phyloP scores from a whole-genome alignment of 2,888 invertebrate species.

The Microplitis manilae region DNA sequence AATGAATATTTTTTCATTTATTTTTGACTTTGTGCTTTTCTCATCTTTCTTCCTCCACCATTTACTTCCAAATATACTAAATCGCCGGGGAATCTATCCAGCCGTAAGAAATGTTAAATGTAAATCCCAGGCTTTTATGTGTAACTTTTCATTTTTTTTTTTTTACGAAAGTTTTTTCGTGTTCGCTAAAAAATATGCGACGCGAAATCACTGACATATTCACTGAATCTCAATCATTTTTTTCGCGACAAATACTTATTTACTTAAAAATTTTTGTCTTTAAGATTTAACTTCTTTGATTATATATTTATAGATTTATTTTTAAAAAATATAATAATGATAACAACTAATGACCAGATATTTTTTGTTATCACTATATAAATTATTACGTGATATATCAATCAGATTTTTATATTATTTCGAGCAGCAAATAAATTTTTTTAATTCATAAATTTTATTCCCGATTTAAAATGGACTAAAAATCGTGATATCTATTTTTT shows the following conservation, averaged over 20 bases:
- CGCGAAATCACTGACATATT: slow-evolving; percentile 32
- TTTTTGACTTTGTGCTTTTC: slow-evolving; percentile 44
- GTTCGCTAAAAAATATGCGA: slow-evolving; percentile 32
- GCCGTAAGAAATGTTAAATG: slow-evolving; percentile 29
- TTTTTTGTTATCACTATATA: too few relatives aligned
- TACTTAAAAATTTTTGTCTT: background rate
- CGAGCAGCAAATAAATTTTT: too few relatives aligned
- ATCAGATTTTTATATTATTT: too few relatives aligned
- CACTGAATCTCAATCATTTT: slow-evolving; percentile 14
- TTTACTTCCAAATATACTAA: slow-evolving; percentile 21
- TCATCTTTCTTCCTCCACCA: background rate
- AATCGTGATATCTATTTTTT: too few relatives aligned
- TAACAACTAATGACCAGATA: too few relatives aligned
- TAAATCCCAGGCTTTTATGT: slow-evolving; percentile 39
- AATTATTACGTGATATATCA: too few relatives aligned
- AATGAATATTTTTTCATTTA: slow-evolving; percentile 35
- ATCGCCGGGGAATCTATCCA: slow-evolving; percentile 27
- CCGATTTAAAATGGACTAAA: too few relatives aligned
- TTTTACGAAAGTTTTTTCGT: slow-evolving; percentile 30
- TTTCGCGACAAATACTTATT: slow-evolving; percentile 5
- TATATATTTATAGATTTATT: background rate
- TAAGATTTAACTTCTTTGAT: background rate
- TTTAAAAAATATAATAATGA: background rate
- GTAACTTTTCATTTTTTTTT: slow-evolving; percentile 23
- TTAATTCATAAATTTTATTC: too few relatives aligned